These are phyloP conservation scores for Psilanteris sp. DNA, from an alignment of 1,140 invertebrate genomes.

Conservation along the genomic window DNA sequence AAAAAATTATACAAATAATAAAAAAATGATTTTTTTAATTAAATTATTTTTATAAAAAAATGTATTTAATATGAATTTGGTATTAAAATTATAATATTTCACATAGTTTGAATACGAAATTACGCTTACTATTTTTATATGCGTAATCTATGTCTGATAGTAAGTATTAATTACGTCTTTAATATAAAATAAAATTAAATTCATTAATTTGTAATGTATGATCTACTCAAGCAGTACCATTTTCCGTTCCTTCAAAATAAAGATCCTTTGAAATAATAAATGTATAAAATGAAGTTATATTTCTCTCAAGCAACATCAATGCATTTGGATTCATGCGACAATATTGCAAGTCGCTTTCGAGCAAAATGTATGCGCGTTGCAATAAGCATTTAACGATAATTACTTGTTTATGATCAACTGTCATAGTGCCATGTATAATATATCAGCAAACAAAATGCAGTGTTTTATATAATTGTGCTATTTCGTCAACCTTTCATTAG, in stretches of 20 bases:
- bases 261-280: slow-evolving; percentile 1
- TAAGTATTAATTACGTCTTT: too few species aligned
- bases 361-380: slow-evolving; percentile 53
- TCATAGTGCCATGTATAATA: too few species aligned
- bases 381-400: slow-evolving; percentile 40
- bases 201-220: neutral
- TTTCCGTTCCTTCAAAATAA: slow-evolving; percentile 12
- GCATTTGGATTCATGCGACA: slow-evolving; percentile 72
- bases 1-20: neutral
- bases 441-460: slow-evolving; percentile 36
- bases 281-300: slow-evolving; percentile 18
- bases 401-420: too few species aligned
- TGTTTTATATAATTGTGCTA: too few species aligned
- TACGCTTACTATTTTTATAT: too few species aligned
- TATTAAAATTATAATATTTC: too few species aligned
- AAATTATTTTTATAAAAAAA: too few species aligned
- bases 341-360: slow-evolving; percentile 47
- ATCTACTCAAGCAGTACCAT: slow-evolving; percentile 42
- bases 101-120: too few species aligned
- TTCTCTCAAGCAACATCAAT: slow-evolving; percentile 79
- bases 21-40: too few species aligned
- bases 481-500: neutral
- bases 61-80: too few species aligned
- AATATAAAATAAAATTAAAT: slow-evolving; percentile 14
- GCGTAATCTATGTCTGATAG: too few species aligned